Conservation (phyloP, 2,797 vertebrate genomes). For the Ispidina lecontei region DNA sequence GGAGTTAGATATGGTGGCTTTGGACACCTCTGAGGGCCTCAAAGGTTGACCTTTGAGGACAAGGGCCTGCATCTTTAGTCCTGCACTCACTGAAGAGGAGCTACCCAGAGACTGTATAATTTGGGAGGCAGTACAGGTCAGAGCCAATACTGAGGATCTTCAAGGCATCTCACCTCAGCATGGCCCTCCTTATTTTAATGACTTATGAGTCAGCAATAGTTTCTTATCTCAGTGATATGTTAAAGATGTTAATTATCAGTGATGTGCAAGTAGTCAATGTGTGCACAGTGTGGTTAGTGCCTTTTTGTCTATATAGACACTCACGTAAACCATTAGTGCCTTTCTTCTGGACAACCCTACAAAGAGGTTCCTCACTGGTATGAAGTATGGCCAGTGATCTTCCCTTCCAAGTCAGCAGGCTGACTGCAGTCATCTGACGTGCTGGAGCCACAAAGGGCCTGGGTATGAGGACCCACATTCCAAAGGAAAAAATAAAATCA, state of each 20-base stretch:
- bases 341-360: not conserved
- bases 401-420: not conserved
- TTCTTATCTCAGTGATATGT: not conserved
- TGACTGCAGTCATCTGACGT: not conserved
- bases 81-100: not conserved
- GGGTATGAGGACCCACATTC: not conserved
- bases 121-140: rapidly evolving
- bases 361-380: not conserved
- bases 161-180: not conserved
- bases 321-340: not conserved
- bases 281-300: not conserved
- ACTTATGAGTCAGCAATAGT: not conserved
- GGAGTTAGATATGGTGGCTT: not conserved
- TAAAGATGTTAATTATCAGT: not conserved
- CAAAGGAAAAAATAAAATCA: not conserved
- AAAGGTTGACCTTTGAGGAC: not conserved
- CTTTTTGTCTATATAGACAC: not conserved
- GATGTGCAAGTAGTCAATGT: not conserved
- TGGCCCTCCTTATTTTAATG: not conserved
- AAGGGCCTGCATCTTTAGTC: not conserved
- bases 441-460: not conserved
- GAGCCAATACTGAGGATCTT: not conserved
- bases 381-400: rapidly evolving
- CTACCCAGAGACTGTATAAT: not conserved
- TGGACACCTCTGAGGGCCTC: not conserved